Percentiles rank a stretch among this genome's conserved stretches.
phyloP scores from a whole-genome alignment of 2,888 invertebrate species.

The Acronicta leporina region DNA sequence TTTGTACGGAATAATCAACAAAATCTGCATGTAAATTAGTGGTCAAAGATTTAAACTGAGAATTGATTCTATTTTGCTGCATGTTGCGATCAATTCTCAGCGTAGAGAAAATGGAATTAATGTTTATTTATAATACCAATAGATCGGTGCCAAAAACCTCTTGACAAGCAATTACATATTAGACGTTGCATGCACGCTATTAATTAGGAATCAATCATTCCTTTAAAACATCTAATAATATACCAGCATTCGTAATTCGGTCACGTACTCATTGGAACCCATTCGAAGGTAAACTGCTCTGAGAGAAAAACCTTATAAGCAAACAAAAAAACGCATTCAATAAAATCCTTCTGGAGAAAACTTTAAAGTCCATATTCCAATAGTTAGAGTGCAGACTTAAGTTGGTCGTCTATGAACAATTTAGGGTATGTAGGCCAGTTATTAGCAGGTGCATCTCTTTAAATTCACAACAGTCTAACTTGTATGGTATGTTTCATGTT shows the following conservation, averaged over 20 bases:
- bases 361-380: conserved; percentile 44
- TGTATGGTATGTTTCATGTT: conserved; percentile 35
- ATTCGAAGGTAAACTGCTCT: conserved; percentile 49
- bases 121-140: conserved; percentile 11
- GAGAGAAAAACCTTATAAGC: conserved; percentile 34
- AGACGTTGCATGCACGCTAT: conserved; percentile 20
- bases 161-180: conserved; percentile 25
- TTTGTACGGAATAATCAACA: no score
- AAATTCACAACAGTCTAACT: conserved; percentile 35
- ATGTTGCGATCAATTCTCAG: no score
- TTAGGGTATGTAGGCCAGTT: conserved; percentile 57
- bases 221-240: conserved; percentile 27
- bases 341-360: conserved; percentile 19
- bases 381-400: conserved; percentile 31
- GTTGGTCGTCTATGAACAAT: conserved; percentile 27
- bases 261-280: conserved; percentile 30
- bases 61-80: not conserved
- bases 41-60: not conserved
- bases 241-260: conserved; percentile 49
- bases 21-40: no score
- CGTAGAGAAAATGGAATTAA: not conserved
- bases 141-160: conserved; percentile 14
- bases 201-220: conserved; percentile 52
- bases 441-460: conserved; percentile 58
- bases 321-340: conserved; percentile 19